Evolutionary conservation across 30 jellyfish, hydroid and myxozoan species (phyloP), one percentile per base, ranked within the genome.

Genomic region (Turritopsis rubra): DNA sequence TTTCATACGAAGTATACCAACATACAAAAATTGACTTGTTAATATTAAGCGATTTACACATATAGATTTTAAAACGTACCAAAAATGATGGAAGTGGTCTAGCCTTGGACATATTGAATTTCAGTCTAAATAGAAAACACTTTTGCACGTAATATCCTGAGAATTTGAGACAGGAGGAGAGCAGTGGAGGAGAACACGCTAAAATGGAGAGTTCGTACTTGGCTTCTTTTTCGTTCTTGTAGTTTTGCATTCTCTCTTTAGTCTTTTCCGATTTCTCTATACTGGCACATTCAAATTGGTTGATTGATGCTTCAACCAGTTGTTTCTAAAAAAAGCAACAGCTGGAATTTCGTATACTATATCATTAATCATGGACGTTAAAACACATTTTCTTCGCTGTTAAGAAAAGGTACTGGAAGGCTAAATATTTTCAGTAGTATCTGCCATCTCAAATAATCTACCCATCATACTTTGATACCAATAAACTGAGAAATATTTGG

Each of bases 181-280:
- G 1, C 23, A 74, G 0, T 24, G 41, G 17, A 23, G 17, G 23
- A 74, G 52, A 29, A 25, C 13, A 16, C 13, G 26, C 18, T n/a
- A 23, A 30, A 16, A 74, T 24, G 72, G 13, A 16, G 13, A 13
- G 82, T 18, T 3, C 90, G 73, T 70, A 91, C 97, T 91, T 91
- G 25, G 96, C 88, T 26, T 87, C 72, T 71, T 82, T 95, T 54
- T 81, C 96, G n/a, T 88, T 79, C 54, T 88, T 73, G 60, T 92
- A 81, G 66, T 81, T 72, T 52, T 60, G 53, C 72, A 88, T 53
- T 52, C 82, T 85, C 30, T 81, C 85, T 52, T 83, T 92, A 16
- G 98, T 81, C 76, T 92, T 92, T 52, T 88, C 98, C 8, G 98
- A 92, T 60, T 86, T 92, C 72, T 92, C 98, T 0, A 95, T 89